These are phyloP conservation scores for Pangasius krempfi DNA, from an alignment of 2,797 vertebrate genomes.

Conservation along the genomic window DNA sequence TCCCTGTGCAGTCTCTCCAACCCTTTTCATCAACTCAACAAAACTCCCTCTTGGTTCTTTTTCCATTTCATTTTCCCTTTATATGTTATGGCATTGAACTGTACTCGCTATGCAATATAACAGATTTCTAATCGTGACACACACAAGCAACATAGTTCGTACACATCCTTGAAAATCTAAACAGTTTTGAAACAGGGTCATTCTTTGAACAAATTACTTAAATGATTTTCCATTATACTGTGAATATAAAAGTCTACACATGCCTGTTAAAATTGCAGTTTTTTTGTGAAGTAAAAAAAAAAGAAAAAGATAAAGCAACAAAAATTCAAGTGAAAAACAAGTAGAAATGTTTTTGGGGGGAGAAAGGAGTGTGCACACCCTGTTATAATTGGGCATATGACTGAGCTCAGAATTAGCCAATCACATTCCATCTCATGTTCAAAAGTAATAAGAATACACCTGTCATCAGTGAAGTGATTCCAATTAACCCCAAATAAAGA, in stretches of 20 bases:
- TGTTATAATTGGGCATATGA: background rate
- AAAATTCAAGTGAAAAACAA: background rate
- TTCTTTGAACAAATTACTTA: background rate
- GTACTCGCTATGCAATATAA: background rate
- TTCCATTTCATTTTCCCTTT: background rate
- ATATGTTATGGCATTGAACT: background rate
- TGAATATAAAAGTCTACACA: background rate
- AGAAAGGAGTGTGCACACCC: background rate
- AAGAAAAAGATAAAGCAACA: background rate
- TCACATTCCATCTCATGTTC: background rate
- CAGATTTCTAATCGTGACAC: background rate
- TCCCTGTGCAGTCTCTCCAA: background rate
- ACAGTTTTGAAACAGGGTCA: background rate
- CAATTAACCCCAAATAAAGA: background rate
- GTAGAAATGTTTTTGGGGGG: background rate
- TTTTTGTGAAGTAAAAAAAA: background rate
- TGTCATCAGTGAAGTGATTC: background rate
- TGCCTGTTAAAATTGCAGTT: background rate
- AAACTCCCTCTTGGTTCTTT: background rate
- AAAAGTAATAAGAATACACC: background rate
- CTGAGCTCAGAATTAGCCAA: background rate
- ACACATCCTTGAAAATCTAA: background rate
- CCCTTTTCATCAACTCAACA: conserved; percentile 13
- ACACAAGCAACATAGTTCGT: background rate
- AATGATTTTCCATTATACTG: background rate